Percentiles rank a stretch among this genome's conserved stretches.
These are phyloP conservation scores for Teleopsis dalmanni DNA, from an alignment of 1,140 invertebrate genomes.

Conservation along the genomic window DNA sequence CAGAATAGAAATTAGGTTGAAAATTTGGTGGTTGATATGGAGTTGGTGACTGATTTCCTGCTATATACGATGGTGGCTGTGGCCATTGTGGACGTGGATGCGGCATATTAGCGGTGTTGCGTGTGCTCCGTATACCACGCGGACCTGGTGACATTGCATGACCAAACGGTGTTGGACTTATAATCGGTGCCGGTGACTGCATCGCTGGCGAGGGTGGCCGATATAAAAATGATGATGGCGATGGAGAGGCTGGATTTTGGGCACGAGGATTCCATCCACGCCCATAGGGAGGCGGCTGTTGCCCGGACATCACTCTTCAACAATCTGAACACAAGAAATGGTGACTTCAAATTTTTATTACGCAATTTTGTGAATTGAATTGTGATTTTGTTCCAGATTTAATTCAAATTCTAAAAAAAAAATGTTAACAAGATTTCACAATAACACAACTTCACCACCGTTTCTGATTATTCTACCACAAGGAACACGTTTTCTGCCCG, in stretches of 20 bases:
- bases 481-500: too few relatives aligned
- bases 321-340: neutral
- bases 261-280: conserved; percentile 44
- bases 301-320: conserved; percentile 48
- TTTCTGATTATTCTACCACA: too few relatives aligned
- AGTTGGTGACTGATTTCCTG: conserved; percentile 43
- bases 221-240: conserved; percentile 51
- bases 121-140: conserved; percentile 40
- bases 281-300: conserved; percentile 48
- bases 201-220: conserved; percentile 53
- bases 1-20: conserved; percentile 13
- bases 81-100: conserved; percentile 60
- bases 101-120: conserved; percentile 40
- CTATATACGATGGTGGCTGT: conserved; percentile 43
- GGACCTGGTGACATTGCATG: conserved; percentile 49
- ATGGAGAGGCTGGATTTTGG: conserved; percentile 32
- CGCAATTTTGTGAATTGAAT: too few relatives aligned
- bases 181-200: conserved; percentile 44
- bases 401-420: too few relatives aligned
- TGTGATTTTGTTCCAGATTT: too few relatives aligned
- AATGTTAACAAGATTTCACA: too few relatives aligned
- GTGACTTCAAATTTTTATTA: too few relatives aligned
- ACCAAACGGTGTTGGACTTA: conserved; percentile 27
- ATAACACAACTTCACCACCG: too few relatives aligned
- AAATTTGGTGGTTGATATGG: conserved; percentile 21